Percentiles rank a stretch among this genome's conserved stretches.
Evolutionary conservation across 2,888 invertebrate genomes (phyloP).

Genomic region (Eupithecia centaureata): DNA sequence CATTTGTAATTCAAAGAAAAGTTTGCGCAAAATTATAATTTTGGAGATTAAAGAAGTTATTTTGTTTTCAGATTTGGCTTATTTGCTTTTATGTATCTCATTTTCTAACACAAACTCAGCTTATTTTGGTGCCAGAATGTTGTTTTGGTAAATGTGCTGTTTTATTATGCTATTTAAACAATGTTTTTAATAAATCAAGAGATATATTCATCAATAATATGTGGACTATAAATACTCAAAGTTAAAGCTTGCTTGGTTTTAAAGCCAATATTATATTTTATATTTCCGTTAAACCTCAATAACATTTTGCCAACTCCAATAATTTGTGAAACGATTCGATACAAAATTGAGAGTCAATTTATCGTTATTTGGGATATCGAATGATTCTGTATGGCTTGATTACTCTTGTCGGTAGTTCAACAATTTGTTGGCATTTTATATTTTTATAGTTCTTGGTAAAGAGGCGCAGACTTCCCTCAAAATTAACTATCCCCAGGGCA

Average conservation of each 20-base stretch:
- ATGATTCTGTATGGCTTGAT: neutral
- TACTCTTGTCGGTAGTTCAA: slow-evolving; percentile 12
- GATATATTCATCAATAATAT: neutral
- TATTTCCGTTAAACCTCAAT: neutral
- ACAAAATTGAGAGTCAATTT: neutral
- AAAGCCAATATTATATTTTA: neutral
- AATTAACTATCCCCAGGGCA: slow-evolving; percentile 19
- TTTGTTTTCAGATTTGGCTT: no score
- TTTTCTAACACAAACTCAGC: no score
- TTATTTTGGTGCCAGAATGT: no score
- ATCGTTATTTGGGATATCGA: slow-evolving; percentile 1
- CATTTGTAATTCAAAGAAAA: no score
- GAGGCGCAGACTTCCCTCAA: slow-evolving; percentile 11
- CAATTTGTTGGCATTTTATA: slow-evolving; percentile 19
- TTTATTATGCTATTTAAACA: no score
- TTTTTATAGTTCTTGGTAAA: slow-evolving; percentile 5
- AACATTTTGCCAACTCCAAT: neutral
- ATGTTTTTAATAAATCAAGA: no score
- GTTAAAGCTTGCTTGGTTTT: no score
- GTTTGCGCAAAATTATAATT: no score
- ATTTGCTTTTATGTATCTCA: no score
- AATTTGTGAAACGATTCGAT: neutral
- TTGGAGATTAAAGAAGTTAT: no score
- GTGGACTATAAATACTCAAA: no score
- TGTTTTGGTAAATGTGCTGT: no score